Evolutionary conservation across 1,140 invertebrate species (phyloP).

Genomic region (Kradibia gibbosae): DNA sequence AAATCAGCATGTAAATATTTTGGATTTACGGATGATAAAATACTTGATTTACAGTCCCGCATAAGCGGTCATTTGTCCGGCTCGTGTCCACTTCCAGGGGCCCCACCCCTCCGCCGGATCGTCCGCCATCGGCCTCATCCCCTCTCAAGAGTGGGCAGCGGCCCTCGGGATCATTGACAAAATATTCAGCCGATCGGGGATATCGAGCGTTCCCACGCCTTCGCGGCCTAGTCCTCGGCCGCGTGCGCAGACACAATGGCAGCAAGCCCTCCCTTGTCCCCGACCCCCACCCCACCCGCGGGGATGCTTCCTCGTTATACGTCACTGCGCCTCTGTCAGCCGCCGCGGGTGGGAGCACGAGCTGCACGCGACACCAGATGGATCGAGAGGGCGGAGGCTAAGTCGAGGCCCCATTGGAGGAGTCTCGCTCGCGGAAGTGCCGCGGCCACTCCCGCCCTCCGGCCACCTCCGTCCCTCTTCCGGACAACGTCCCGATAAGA

Average conservation of each 20-base stretch:
- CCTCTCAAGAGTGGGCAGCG: background rate
- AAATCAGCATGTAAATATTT: constrained; percentile 24
- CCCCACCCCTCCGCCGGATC: background rate
- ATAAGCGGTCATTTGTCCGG: background rate
- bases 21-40: constrained; percentile 21
- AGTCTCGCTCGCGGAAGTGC: constrained; percentile 7
- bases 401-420: background rate
- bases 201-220: background rate
- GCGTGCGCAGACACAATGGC: background rate
- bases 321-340: background rate
- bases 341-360: background rate
- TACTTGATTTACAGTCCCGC: background rate
- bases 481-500: constrained; percentile 1
- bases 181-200: background rate
- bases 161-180: background rate
- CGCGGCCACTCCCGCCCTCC: background rate
- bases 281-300: background rate
- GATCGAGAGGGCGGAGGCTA: background rate
- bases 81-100: too few relatives aligned
- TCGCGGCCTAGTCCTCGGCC: too few relatives aligned
- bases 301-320: background rate
- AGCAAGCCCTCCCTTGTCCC: too few relatives aligned
- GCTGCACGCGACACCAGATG: background rate
- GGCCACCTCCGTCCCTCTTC: background rate
- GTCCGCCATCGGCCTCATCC: too few relatives aligned